A percentile compares a stretch with the other conserved stretches of the same genome.
These are phyloP conservation scores for Poeciliopsis gracilis DNA, from an alignment of 2,797 vertebrate genomes.

Conservation along the genomic window DNA sequence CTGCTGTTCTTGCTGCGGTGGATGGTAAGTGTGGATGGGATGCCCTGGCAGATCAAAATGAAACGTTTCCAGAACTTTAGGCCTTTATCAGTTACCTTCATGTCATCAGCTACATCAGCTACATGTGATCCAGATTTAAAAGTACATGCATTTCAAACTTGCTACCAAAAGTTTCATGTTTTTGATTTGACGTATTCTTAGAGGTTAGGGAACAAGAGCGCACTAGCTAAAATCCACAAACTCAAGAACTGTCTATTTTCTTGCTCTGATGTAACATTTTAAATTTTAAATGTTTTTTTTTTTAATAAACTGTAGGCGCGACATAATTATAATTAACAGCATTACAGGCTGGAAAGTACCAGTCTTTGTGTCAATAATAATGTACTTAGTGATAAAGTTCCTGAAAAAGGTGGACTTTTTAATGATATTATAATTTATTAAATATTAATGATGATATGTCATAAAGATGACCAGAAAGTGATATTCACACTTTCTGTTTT, in stretches of 20 bases:
- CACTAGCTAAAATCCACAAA: not conserved
- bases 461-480: too few species aligned
- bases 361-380: too few species aligned
- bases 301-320: too few species aligned
- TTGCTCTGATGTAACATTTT: too few species aligned
- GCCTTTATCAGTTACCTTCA: conserved; percentile 5
- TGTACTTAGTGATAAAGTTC: too few species aligned
- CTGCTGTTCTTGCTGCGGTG: conserved; percentile 25
- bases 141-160: not conserved
- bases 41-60: conserved; percentile 60
- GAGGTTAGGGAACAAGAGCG: not conserved
- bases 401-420: too few species aligned
- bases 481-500: not conserved
- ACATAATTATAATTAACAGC: too few species aligned
- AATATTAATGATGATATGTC: too few species aligned
- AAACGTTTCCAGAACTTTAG: conserved; percentile 38
- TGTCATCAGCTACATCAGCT: not conserved
- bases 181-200: not conserved
- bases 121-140: not conserved
- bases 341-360: too few species aligned
- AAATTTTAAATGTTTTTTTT: too few species aligned
- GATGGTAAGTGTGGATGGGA: conserved; percentile 59
- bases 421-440: too few species aligned
- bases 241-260: not conserved
- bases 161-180: not conserved